Base-by-base conservation (phyloP, 2,888 invertebrate genomes). In the Drosophila cyrtoloma region DNA sequence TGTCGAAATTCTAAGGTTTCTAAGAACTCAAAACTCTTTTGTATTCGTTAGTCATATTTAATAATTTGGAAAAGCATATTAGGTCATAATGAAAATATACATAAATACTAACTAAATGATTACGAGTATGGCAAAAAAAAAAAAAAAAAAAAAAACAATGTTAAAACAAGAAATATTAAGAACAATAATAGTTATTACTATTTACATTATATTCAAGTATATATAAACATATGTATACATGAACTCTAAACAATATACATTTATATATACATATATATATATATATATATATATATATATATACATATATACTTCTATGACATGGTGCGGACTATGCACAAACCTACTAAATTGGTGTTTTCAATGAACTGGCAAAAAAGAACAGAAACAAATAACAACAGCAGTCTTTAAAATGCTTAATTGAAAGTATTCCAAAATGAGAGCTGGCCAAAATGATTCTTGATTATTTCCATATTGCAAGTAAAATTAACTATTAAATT, bases 171-270 rank as follows among this genome's bases (percentile, higher is more conserved):
- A 92, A 92, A 91, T 93, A 93, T 93, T 93, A 93, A 93, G 92
- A 93, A 93, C 92, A 93, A 93, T 93, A 93, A 93, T 93, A 93
- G 92, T 92, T 93, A 92, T 93, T 92, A 92, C 92, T 93, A 93
- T 92, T 92, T 92, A 92, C 91, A 93, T 90, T 91, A 92, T 91
- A 92, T 88, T 88, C 86, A 77, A 89, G 87, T 86, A 87, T 77
- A 86, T 82, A 82, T 81, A 84, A 72, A 66, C 59, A 71, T 59
- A 76, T 62, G 65, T 60, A 67, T 63, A 80, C 63, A 57, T 75
- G 81, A 81, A 71, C 76, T 84, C 67, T 81, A 75, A 82, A 87
- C 66, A 74, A 80, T 73, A 84, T 75, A 82, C 65, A 78, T 85
- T 69, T 82, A 85, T 69, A 81, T 71, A 75, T 67, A 61, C 35